phyloP scores from a whole-genome alignment of 1,140 invertebrate species.

The Caerostris darwini region DNA sequence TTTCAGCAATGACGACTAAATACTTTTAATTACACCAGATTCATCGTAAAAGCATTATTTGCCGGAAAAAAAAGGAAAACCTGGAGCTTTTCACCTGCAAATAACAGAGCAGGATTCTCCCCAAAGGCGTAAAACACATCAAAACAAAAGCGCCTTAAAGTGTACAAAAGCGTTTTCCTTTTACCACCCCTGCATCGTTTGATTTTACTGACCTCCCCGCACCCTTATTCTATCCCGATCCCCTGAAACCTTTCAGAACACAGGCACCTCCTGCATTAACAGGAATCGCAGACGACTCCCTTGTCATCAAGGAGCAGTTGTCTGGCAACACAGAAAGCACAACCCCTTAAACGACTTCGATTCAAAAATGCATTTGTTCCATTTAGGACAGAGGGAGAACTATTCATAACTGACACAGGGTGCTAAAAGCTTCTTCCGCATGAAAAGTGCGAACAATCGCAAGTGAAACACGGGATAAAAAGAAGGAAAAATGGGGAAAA shows the following conservation, averaged over 20 bases:
- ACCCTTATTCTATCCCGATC: background rate
- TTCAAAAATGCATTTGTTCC: constrained; percentile 32
- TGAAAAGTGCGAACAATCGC: constrained; percentile 12
- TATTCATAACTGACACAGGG: background rate
- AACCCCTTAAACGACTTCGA: constrained; percentile 25
- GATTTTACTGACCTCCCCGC: too few relatives aligned
- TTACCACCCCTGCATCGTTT: too few relatives aligned
- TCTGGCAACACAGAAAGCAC: background rate
- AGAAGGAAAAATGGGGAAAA: background rate
- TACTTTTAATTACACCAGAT: too few relatives aligned
- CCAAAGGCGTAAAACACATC: too few relatives aligned
- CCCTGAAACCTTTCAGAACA: background rate
- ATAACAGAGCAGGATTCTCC: too few relatives aligned
- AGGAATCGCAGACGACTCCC: background rate
- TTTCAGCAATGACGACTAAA: too few relatives aligned
- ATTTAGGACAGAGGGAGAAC: background rate
- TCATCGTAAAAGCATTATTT: too few relatives aligned
- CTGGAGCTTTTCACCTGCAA: too few relatives aligned
- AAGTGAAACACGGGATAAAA: background rate
- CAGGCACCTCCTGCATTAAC: background rate
- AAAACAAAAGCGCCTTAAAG: too few relatives aligned
- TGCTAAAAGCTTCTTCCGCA: background rate
- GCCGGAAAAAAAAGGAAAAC: too few relatives aligned
- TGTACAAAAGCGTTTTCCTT: too few relatives aligned
- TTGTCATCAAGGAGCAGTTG: background rate